Conservation (phyloP, 2,113 vertebrate species). For the Phasianus colchicus region DNA sequence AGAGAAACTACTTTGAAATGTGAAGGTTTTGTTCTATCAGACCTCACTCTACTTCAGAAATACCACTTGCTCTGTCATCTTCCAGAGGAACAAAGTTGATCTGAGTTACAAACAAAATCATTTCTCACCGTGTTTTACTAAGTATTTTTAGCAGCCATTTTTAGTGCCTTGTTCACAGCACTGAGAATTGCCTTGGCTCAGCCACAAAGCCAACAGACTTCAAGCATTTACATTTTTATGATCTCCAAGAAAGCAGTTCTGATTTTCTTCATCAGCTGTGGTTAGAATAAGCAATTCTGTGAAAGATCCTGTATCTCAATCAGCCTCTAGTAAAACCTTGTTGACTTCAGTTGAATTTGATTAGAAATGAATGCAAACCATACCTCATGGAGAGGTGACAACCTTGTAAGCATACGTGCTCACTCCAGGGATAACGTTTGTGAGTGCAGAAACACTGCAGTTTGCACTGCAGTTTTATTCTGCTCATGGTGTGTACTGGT, state of each 20-base stretch:
- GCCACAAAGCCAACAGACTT: slow-evolving; percentile 28
- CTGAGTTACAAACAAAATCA: not conserved
- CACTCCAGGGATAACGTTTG: not conserved
- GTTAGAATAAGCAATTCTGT: not conserved
- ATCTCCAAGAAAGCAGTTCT: not conserved
- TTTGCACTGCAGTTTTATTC: not conserved
- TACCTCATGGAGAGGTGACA: not conserved
- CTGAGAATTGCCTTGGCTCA: not conserved
- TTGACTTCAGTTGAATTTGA: not conserved
- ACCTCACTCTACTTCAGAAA: not conserved
- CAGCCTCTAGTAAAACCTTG: not conserved
- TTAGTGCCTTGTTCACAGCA: slow-evolving; percentile 4
- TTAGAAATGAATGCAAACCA: not conserved
- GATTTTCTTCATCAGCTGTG: not conserved
- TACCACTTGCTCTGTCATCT: not conserved
- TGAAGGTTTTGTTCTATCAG: not conserved
- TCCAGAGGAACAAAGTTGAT: not conserved
- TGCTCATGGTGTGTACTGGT: too few relatives aligned
- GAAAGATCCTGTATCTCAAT: not conserved
- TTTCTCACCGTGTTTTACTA: not conserved
- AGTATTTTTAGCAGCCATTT: slow-evolving; percentile 4
- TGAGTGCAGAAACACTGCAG: too few relatives aligned
- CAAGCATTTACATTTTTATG: not conserved
- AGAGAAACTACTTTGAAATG: not conserved
- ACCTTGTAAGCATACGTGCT: not conserved